phyloP scores from a whole-genome alignment of 2,888 invertebrate species.

The Rambutsinella grinnellia region DNA sequence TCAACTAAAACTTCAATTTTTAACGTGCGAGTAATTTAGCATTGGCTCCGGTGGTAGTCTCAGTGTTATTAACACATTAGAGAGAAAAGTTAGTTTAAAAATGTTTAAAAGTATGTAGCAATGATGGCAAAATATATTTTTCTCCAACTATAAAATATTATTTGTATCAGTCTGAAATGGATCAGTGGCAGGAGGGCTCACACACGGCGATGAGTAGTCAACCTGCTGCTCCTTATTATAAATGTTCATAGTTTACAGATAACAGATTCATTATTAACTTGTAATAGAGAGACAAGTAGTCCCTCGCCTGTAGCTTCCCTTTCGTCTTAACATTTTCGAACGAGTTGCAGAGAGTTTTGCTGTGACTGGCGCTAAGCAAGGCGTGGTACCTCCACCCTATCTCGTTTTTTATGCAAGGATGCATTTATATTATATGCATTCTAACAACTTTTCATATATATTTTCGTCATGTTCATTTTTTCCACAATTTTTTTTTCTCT shows the following conservation, averaged over 20 bases:
- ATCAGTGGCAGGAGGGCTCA: constrained; percentile 20
- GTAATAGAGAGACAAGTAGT: neutral
- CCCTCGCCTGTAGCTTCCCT: constrained; percentile 41
- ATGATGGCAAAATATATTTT: neutral
- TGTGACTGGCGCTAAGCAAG: constrained; percentile 53
- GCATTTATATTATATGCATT: too few species aligned
- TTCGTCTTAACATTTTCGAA: constrained; percentile 29
- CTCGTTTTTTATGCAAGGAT: constrained; percentile 16
- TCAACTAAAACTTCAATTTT: constrained; percentile 58
- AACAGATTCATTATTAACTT: neutral
- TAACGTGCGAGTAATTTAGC: constrained; percentile 45
- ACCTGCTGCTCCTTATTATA: constrained; percentile 34
- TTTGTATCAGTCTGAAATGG: neutral
- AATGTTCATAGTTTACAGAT: constrained; percentile 13
- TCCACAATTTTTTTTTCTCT: constrained; percentile 18
- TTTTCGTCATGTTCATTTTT: constrained; percentile 14
- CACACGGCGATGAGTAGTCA: constrained; percentile 33
- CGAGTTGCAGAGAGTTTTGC: too few species aligned
- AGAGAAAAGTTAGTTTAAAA: neutral
- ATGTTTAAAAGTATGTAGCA: neutral
- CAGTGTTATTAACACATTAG: constrained; percentile 22
- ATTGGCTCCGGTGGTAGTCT: constrained; percentile 44
- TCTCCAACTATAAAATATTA: too few species aligned
- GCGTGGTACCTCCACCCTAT: constrained; percentile 63
- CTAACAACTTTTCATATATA: constrained; percentile 11